These are phyloP conservation scores for Diploptera punctata DNA, from an alignment of 2,888 invertebrate genomes.

Conservation along the genomic window DNA sequence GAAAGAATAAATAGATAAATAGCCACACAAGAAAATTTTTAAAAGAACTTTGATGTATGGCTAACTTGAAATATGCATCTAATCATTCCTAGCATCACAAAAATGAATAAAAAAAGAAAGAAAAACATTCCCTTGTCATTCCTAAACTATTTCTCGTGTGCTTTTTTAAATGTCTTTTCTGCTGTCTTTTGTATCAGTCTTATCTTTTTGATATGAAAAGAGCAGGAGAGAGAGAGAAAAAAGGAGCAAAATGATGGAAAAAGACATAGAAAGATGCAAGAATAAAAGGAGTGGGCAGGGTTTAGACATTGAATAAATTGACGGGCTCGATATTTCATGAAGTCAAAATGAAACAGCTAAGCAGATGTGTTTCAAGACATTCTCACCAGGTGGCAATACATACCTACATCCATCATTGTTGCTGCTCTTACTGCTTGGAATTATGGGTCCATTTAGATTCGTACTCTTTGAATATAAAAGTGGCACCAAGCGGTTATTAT, in stretches of 20 bases:
- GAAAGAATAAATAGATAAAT: slow-evolving; percentile 11
- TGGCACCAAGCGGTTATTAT: background rate
- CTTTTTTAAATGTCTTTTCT: slow-evolving; percentile 22
- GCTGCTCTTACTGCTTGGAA: slow-evolving; percentile 21
- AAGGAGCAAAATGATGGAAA: slow-evolving; percentile 17
- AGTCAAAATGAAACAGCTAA: slow-evolving; percentile 23
- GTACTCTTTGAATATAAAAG: slow-evolving; percentile 2
- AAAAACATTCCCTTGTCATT: slow-evolving; percentile 22
- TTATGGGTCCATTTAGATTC: slow-evolving; percentile 24
- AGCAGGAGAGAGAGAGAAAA: background rate
- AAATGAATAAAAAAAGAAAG: background rate
- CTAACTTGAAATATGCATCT: slow-evolving; percentile 25
- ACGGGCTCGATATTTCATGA: slow-evolving; percentile 28
- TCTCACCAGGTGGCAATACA: slow-evolving; percentile 30
- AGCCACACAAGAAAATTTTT: background rate
- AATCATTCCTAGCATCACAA: slow-evolving; percentile 15
- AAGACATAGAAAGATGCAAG: slow-evolving; percentile 20
- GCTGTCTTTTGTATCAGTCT: slow-evolving; percentile 16
- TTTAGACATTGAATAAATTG: slow-evolving; percentile 31
- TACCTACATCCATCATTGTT: slow-evolving; percentile 31
- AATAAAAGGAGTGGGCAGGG: slow-evolving; percentile 6
- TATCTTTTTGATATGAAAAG: slow-evolving; percentile 30
- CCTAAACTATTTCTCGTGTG: slow-evolving; percentile 15
- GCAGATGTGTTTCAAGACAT: slow-evolving; percentile 27
- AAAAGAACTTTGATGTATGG: slow-evolving; percentile 16